These are phyloP conservation scores for Loriculus beryllinus DNA, from an alignment of 2,797 vertebrate species.

Conservation along the genomic window DNA sequence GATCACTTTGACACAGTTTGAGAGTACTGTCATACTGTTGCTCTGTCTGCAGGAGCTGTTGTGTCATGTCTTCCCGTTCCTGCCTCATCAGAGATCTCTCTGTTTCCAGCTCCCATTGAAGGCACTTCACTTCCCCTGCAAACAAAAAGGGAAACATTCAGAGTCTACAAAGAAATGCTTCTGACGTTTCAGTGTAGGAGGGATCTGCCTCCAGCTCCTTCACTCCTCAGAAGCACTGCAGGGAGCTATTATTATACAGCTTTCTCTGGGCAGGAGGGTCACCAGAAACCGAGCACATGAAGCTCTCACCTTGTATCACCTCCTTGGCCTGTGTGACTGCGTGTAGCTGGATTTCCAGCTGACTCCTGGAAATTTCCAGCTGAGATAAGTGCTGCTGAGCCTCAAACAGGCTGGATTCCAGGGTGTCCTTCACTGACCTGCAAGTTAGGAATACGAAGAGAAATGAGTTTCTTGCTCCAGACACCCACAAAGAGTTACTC, in stretches of 20 bases:
- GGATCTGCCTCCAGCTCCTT: neutral
- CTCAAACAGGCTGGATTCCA: constrained; percentile 75
- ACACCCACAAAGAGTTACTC: neutral
- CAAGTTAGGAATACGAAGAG: neutral
- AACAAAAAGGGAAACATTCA: neutral
- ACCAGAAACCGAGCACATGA: neutral
- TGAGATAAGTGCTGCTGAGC: constrained; percentile 76
- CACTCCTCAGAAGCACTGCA: neutral
- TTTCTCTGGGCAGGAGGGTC: neutral
- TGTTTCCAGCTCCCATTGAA: constrained; percentile 77
- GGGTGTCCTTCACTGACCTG: constrained; percentile 33
- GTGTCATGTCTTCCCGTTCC: constrained; percentile 54
- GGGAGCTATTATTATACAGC: neutral
- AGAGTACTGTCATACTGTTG: constrained; percentile 41
- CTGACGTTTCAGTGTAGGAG: neutral
- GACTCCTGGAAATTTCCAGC: constrained; percentile 75
- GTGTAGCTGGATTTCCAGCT: constrained; percentile 78
- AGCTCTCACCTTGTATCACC: constrained; percentile 79
- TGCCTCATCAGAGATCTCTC: constrained; percentile 59
- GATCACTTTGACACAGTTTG: constrained; percentile 19
- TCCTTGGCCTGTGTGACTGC: constrained; percentile 79
- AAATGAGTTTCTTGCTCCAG: neutral
- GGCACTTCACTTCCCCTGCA: constrained; percentile 82
- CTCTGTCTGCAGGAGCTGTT: constrained; percentile 55
- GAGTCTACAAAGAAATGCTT: neutral